Percentiles rank a stretch among this genome's conserved stretches.
Evolutionary conservation across 2,888 invertebrate genomes (phyloP).

Genomic region (Paralinhomoeus sp.): DNA sequence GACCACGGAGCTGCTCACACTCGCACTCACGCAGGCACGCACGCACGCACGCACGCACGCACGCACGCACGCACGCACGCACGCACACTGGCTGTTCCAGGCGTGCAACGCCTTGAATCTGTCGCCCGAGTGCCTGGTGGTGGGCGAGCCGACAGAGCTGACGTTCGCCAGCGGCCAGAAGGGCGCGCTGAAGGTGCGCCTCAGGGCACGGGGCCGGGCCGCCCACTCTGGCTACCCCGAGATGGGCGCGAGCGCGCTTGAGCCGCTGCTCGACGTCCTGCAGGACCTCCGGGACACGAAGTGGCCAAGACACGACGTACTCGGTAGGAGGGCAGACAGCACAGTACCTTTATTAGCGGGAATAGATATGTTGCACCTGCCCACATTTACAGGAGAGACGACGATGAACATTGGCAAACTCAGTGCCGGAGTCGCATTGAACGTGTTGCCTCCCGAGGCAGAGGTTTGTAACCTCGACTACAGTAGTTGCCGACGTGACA

Average conservation of each 20-base stretch:
- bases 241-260: slow-evolving; percentile 17
- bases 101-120: not conserved
- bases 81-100: not conserved
- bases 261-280: slow-evolving; percentile 15
- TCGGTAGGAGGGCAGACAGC: slow-evolving; percentile 6
- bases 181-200: slow-evolving; percentile 14
- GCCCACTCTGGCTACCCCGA: slow-evolving; percentile 19
- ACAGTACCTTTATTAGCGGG: not conserved
- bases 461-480: no score
- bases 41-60: no score
- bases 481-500: no score
- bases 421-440: slow-evolving; percentile 18
- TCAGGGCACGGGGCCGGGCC: slow-evolving; percentile 10
- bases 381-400: slow-evolving; percentile 11
- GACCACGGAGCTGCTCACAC: no score
- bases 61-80: no score
- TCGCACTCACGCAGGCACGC: no score
- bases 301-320: slow-evolving; percentile 13
- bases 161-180: slow-evolving; percentile 18
- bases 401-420: slow-evolving; percentile 18
- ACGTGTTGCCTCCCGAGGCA: slow-evolving; percentile 16
- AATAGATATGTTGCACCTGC: not conserved
- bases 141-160: slow-evolving; percentile 21
- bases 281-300: slow-evolving; percentile 10
- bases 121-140: slow-evolving; percentile 8